A percentile compares a stretch with the other conserved stretches of the same genome.
These are phyloP conservation scores for Florisuga fusca DNA, from an alignment of 2,797 vertebrate species.

Conservation along the genomic window DNA sequence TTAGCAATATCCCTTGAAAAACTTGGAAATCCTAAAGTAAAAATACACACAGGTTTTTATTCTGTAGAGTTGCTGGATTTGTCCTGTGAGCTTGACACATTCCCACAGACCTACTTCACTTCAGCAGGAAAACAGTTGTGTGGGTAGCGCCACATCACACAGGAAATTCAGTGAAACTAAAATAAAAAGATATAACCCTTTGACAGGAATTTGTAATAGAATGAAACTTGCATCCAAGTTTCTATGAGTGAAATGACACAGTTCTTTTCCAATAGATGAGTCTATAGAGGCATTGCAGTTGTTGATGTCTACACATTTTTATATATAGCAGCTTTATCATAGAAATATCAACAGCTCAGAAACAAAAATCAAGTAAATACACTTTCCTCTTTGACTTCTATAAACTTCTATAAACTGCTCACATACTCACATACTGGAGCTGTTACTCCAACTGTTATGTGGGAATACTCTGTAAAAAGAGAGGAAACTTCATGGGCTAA, in stretches of 20 bases:
- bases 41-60: neutral
- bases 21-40: neutral
- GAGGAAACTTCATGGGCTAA: neutral
- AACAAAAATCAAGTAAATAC: slow-evolving; percentile 20
- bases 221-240: slow-evolving; percentile 1
- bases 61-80: neutral
- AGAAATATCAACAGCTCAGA: slow-evolving; percentile 26
- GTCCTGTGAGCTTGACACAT: neutral
- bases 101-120: neutral
- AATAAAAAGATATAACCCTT: neutral
- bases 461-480: neutral
- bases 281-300: neutral
- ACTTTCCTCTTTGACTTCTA: neutral
- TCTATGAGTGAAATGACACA: neutral
- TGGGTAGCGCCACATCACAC: neutral
- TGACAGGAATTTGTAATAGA: slow-evolving; percentile 9
- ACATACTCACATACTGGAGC: no score
- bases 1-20: neutral
- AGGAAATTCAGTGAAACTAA: neutral
- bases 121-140: neutral
- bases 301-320: slow-evolving; percentile 7
- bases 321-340: slow-evolving; percentile 26
- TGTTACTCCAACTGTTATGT: neutral
- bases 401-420: slow-evolving; percentile 36
- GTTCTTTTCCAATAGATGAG: neutral